Base-by-base conservation (phyloP, 2,797 vertebrate species). In the Ibycter americanus region DNA sequence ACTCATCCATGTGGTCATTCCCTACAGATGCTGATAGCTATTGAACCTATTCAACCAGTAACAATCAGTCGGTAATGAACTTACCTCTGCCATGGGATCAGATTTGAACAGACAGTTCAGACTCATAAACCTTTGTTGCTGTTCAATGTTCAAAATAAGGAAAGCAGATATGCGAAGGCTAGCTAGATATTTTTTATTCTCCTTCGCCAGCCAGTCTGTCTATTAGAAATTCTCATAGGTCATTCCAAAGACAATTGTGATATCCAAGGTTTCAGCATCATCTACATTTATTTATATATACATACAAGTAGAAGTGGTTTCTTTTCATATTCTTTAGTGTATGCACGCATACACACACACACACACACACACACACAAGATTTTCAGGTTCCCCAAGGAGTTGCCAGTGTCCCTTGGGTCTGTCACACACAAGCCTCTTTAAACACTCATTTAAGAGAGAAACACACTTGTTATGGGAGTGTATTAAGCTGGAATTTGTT, bases 331-430 rank as follows among this genome's bases (percentile, higher is more conserved):
- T 59, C 29, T 83, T 80, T 47, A 88, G 29, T 73, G 29, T 36
- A n/a, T 6, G 6, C 4, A 1, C 3, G 2, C 8, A 4, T 9
- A 7, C 5, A 2, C 3, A 2, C 8, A 4, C 11, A 22, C 12
- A 15, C 8, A 17, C 46, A 56, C 34, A 46, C 7, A 40, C 17
- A 40, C 15, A 65, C 5, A 40, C 17, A n/a, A 12, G 11, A 63
- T 55, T 71, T 93, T 46, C 62, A 63, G 40, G 44, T 26, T 93
- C 40, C 58, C 21, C 40, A 49, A 36, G 68, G 76, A 82, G 65
- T 4, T 94, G 25, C 18, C 62, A 25, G 8, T 49, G n/a, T 83
- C 51, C 61, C 46, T 6, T 65, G 27, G 16, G 54, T 65, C 59
- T 89, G 17, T 68, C 67, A 36, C n/a, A 52, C 11, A 44, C 27